These are phyloP conservation scores for Eucriotettix oculatus DNA, from an alignment of 2,888 invertebrate species.

Conservation along the genomic window DNA sequence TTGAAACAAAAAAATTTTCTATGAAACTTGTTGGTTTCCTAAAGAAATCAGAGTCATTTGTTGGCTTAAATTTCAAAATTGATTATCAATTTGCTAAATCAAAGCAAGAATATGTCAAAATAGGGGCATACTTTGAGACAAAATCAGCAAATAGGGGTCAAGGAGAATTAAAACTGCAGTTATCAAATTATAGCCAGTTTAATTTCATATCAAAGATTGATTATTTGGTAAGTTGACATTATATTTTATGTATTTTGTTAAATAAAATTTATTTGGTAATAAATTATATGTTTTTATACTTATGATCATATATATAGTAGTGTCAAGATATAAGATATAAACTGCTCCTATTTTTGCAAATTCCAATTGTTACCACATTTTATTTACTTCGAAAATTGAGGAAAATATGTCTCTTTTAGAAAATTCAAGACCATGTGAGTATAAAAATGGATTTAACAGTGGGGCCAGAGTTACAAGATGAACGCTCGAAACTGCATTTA, in stretches of 20 bases:
- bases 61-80: constrained; percentile 42
- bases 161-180: constrained; percentile 49
- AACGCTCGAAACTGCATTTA: constrained; percentile 30
- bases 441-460: constrained; percentile 51
- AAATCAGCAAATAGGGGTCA: constrained; percentile 40
- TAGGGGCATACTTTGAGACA: constrained; percentile 25
- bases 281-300: no score
- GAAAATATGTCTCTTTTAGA: constrained; percentile 27
- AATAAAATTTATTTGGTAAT: no score
- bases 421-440: constrained; percentile 54
- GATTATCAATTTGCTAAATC: constrained; percentile 47
- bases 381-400: background rate
- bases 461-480: constrained; percentile 36
- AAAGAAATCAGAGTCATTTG: constrained; percentile 32
- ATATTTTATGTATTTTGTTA: no score
- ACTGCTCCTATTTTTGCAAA: no score
- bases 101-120: constrained; percentile 33
- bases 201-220: constrained; percentile 48
- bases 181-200: constrained; percentile 58
- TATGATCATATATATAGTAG: no score
- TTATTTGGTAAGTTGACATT: constrained; percentile 36
- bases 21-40: constrained; percentile 60
- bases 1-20: constrained; percentile 59
- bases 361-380: background rate
- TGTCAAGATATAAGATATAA: no score